Percentiles rank a stretch among this genome's conserved stretches.
Evolutionary conservation across 2,113 vertebrate species (phyloP).

Genomic region (Pogona vitticeps): DNA sequence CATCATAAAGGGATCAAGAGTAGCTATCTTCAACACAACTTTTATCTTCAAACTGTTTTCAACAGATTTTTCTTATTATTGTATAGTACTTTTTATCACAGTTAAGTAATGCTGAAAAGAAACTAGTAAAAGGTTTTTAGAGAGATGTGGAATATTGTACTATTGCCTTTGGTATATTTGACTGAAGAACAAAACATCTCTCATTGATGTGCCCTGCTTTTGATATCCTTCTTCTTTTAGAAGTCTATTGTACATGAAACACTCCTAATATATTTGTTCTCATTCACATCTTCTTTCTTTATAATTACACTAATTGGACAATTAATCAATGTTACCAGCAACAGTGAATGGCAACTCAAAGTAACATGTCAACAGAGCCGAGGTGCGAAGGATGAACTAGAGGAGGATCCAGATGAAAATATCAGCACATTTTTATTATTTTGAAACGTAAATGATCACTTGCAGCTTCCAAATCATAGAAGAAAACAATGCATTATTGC

Average conservation of each 20-base stretch:
- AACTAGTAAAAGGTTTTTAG: background rate
- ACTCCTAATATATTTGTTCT: slow-evolving; percentile 34
- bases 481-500: background rate
- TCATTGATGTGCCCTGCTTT: slow-evolving; percentile 7
- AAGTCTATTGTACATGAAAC: slow-evolving; percentile 15
- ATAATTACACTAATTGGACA: slow-evolving; percentile 61
- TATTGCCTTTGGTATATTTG: background rate
- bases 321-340: slow-evolving; percentile 55
- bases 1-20: slow-evolving; percentile 37
- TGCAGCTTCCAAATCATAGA: slow-evolving; percentile 1
- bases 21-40: background rate
- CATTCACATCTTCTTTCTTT: slow-evolving; percentile 44
- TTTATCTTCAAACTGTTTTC: slow-evolving; percentile 50
- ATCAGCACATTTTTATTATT: slow-evolving; percentile 12
- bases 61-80: background rate
- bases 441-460: slow-evolving; percentile 19
- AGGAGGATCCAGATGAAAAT: slow-evolving; percentile 45
- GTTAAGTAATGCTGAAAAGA: rapidly evolving
- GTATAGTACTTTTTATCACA: background rate
- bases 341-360: slow-evolving; percentile 50
- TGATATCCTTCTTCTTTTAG: slow-evolving; percentile 21
- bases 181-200: background rate
- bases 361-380: background rate
- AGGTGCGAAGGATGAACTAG: background rate
- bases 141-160: background rate